Base-by-base conservation (phyloP, 1,140 invertebrate species). In the Hylaeus anthracinus region DNA sequence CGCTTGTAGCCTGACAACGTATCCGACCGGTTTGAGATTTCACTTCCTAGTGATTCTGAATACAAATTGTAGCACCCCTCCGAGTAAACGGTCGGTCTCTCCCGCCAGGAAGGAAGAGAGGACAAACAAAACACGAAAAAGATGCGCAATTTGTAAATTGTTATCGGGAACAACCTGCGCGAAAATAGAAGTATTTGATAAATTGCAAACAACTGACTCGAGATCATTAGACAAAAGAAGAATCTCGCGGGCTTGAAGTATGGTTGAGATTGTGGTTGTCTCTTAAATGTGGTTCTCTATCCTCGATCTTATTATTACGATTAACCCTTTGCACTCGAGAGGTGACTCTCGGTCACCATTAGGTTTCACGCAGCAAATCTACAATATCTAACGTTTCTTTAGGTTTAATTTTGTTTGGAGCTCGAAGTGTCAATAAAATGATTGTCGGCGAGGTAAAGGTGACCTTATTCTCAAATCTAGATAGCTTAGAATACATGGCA, bases 11-110 rank as follows among this genome's bases (percentile, higher is more conserved):
- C 12, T 51, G 61, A 86, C 84, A 55, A 65, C 56, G 45, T 43
- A 61, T 73, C 58, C 56, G 63, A 76, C 43, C 71, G 58, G 72
- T 64, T 82, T 39, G 4, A 51, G 64, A 78, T 86, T 85, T 86
- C 84, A 74, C 84, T 84, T 82, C 79, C 83, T 72, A 64, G 55
- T 43, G 58, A 70, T 70, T 61, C 51, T 48, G 84, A 82, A 78
- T 84, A 76, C 69, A 82, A 77, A 85, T 70, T 45, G 53, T 45
- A 5, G 5, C 56, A 37, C 43, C 58, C 55, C 67, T 12, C 26
- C 51, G 61, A 45, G 67, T 14, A 48, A 48, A 56, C 6, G 4
- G 26, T 1, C 56, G 12, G 5, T 39, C 67, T 78, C 64, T 70
- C 67, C 41, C 63, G 8, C 37, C 9, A 48, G 70, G 70, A 72